A percentile compares a stretch with the other conserved stretches of the same genome.
Evolutionary conservation across 92 coral and sea anemone species (phyloP).

Genomic region (Ricordea florida): DNA sequence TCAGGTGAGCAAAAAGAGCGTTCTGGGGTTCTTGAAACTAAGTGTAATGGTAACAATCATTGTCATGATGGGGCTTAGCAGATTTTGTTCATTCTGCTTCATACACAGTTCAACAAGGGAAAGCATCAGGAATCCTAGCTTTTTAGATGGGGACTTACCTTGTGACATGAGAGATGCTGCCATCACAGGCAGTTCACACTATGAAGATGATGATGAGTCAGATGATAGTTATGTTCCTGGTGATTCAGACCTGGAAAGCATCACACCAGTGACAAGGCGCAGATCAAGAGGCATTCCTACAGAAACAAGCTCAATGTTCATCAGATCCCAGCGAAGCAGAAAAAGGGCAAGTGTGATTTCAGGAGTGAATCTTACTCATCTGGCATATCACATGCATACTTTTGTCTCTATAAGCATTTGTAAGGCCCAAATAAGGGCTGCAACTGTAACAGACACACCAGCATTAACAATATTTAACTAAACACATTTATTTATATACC

Average conservation of each 20-base stretch:
- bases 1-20: too few species aligned
- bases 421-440: too few species aligned
- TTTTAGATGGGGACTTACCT: not conserved
- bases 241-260: conserved; percentile 18
- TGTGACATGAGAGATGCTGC: conserved; percentile 18
- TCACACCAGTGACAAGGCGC: conserved; percentile 4
- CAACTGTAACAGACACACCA: too few species aligned
- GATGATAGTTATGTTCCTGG: conserved; percentile 18
- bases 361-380: not conserved
- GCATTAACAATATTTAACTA: too few species aligned
- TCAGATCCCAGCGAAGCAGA: not conserved
- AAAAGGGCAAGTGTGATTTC: not conserved
- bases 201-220: conserved; percentile 18
- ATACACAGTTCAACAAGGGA: not conserved
- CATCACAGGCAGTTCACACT: not conserved
- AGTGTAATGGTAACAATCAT: too few species aligned
- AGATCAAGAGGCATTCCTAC: not conserved
- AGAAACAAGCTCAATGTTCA: not conserved
- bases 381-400: too few species aligned
- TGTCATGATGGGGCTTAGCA: too few species aligned
- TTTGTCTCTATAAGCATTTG: too few species aligned
- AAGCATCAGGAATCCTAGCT: conserved; percentile 5
- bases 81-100: too few species aligned
- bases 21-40: too few species aligned
- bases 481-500: too few species aligned